Evolutionary conservation across 2,797 vertebrate genomes (phyloP).

Genomic region (Lepus townsendii): DNA sequence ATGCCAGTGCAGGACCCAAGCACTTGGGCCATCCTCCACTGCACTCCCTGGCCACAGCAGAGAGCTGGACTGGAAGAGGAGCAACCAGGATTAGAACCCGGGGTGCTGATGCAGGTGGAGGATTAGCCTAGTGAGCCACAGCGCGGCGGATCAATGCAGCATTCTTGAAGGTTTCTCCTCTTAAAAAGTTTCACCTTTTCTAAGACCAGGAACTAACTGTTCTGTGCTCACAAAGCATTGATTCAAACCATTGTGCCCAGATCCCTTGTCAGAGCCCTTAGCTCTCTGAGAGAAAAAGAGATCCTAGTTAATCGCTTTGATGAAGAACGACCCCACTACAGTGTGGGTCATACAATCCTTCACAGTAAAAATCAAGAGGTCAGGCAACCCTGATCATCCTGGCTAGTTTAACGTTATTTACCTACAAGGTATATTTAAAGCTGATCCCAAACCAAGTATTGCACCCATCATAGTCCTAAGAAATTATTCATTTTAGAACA

Average conservation of each 20-base stretch:
- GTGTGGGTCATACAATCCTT: neutral
- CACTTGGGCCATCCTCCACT: no score
- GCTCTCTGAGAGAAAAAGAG: conserved; percentile 61
- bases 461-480: conserved; percentile 46
- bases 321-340: neutral
- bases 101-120: no score
- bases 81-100: no score
- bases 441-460: conserved; percentile 61
- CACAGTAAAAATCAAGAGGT: conserved; percentile 42
- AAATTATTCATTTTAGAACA: conserved; percentile 61
- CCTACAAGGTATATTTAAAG: conserved; percentile 76
- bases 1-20: no score
- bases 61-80: no score
- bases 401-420: conserved; percentile 57
- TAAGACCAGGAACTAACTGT: conserved; percentile 33
- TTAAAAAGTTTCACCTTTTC: conserved; percentile 3
- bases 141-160: no score
- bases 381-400: conserved; percentile 21
- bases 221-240: conserved; percentile 41
- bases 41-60: no score
- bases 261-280: conserved; percentile 59
- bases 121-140: no score
- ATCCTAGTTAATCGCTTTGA: conserved; percentile 35
- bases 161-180: conserved; percentile 53
- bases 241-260: conserved; percentile 1